A percentile compares a stretch with the other conserved stretches of the same genome.
Evolutionary conservation across 2,113 vertebrate species (phyloP).

Genomic region (Cnemophilus loriae): DNA sequence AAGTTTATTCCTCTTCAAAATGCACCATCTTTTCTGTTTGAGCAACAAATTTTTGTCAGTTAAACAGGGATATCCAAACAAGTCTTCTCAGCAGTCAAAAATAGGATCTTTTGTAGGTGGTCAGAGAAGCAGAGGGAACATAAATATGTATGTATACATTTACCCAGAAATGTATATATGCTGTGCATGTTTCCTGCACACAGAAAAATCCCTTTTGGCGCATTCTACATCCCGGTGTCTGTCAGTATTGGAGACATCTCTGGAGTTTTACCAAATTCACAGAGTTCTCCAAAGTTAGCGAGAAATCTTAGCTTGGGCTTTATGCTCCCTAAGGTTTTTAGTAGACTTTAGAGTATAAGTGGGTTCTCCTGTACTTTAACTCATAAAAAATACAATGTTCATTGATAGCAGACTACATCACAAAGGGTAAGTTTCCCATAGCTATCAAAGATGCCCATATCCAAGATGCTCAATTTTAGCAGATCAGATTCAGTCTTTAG

Average conservation of each 20-base stretch:
- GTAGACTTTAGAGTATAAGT: background rate
- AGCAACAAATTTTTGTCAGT: background rate
- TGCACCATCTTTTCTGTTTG: background rate
- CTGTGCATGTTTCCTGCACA: background rate
- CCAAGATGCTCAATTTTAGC: background rate
- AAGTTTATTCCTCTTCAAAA: background rate
- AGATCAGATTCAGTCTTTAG: background rate
- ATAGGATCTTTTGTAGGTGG: background rate
- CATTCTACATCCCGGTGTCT: accelerated
- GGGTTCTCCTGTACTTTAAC: background rate
- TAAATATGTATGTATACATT: background rate
- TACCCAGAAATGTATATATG: background rate
- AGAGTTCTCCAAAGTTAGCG: background rate
- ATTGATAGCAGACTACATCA: background rate
- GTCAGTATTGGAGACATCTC: background rate
- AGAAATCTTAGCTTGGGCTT: background rate
- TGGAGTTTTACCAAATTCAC: constrained; percentile 33
- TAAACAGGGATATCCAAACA: background rate
- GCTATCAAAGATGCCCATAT: background rate
- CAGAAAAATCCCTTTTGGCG: background rate
- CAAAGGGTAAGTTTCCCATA: background rate
- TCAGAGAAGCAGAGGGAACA: background rate
- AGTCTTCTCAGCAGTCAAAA: background rate
- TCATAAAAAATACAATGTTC: background rate
- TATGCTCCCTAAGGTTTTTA: constrained; percentile 34